Evolutionary conservation across 2,797 vertebrate genomes (phyloP).

Genomic region (Aulostomus chinensis): DNA sequence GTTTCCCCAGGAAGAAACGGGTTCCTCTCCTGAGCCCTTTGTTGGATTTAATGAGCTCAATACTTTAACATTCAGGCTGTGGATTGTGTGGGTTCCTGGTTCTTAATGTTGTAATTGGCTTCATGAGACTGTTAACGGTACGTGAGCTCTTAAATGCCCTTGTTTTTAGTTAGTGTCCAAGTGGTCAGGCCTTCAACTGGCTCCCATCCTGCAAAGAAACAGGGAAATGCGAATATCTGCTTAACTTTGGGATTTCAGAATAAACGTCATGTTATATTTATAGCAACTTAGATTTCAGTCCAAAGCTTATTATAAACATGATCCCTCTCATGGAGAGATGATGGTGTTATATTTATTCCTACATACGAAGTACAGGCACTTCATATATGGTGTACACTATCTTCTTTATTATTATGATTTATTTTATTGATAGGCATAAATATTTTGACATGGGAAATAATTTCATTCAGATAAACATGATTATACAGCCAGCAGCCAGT

Average conservation of each 20-base stretch:
- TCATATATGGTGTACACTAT: too few relatives aligned
- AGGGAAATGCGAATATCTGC: not conserved
- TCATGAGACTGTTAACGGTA: conserved; percentile 52
- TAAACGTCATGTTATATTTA: conserved; percentile 1
- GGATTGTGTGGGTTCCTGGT: conserved; percentile 32
- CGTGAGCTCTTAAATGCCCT: conserved; percentile 37
- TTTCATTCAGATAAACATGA: too few relatives aligned
- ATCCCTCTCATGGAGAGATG: not conserved
- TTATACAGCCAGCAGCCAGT: too few relatives aligned
- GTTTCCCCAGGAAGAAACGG: not conserved
- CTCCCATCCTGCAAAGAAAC: conserved; percentile 8
- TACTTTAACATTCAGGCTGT: conserved; percentile 21
- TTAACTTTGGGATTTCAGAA: not conserved
- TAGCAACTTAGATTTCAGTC: not conserved
- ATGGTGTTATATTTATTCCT: too few relatives aligned
- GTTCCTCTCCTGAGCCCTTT: conserved; percentile 21
- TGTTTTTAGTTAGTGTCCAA: conserved; percentile 22
- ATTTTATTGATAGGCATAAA: too few relatives aligned
- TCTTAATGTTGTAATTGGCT: conserved; percentile 46
- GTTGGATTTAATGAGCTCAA: conserved; percentile 57
- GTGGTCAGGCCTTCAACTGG: conserved; percentile 13
- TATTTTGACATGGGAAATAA: too few relatives aligned
- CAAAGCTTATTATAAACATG: not conserved
- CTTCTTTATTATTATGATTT: too few relatives aligned
- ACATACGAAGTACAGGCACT: too few relatives aligned